Percentiles rank a stretch among this genome's conserved stretches.
Conservation (phyloP, 2,888 invertebrate genomes). For the Bellardia pandia region DNA sequence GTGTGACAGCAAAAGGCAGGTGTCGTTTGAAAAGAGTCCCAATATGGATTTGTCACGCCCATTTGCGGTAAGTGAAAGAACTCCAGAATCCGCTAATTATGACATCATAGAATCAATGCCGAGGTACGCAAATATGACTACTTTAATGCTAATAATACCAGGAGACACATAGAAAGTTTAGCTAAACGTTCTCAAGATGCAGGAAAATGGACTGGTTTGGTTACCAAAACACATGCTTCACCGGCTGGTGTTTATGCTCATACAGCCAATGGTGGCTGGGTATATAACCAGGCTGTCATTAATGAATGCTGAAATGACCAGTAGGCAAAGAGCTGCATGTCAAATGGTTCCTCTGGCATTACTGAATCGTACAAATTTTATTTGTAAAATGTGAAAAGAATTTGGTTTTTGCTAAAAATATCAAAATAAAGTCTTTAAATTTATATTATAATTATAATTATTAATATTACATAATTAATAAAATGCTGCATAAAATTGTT, state of each 20-base stretch:
- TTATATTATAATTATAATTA: no score
- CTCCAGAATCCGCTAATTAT: constrained; percentile 92
- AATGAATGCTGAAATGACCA: constrained; percentile 87
- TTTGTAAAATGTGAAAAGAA: no score
- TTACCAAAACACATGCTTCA: constrained; percentile 92
- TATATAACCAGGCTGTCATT: constrained; percentile 86
- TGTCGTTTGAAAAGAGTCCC: constrained; percentile 88
- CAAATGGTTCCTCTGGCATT: no score
- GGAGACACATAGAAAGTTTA: constrained; percentile 87
- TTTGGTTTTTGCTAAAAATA: no score
- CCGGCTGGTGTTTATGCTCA: constrained; percentile 90
- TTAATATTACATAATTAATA: no score
- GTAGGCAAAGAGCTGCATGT: constrained; percentile 90
- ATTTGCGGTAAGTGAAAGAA: constrained; percentile 90
- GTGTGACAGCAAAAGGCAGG: constrained; percentile 86
- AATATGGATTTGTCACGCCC: constrained; percentile 86
- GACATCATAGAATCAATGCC: constrained; percentile 90
- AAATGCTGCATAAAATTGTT: no score
- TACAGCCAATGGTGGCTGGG: constrained; percentile 89
- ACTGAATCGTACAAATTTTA: no score
- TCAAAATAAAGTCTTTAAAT: no score
- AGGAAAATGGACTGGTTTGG: constrained; percentile 87
- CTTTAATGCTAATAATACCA: constrained; percentile 85
- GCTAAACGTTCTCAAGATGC: constrained; percentile 89
- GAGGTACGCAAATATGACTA: constrained; percentile 88